Base-by-base conservation (phyloP, 2,797 vertebrate genomes). In the Enteromius trimaculatus region DNA sequence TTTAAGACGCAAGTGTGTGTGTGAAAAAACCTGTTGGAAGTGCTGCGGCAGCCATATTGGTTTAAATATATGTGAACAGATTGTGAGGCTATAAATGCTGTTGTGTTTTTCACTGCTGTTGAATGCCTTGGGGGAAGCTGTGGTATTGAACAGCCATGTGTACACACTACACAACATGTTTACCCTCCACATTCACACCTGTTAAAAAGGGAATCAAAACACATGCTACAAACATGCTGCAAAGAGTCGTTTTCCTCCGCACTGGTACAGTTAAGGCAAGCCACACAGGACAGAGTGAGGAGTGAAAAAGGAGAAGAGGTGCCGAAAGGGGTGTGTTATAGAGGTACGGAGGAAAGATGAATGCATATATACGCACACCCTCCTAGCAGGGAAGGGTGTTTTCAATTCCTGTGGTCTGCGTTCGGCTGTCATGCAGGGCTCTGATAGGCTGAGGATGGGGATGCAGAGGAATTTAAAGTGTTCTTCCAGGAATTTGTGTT, bases 401-500 rank as follows among this genome's bases (percentile, higher is more conserved):
- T 89, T 82, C 86, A 29, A 89, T 88, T 93, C 81, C 86, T 93
- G 90, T 88, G 92, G 91, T 90, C 68, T 85, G 51, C 19, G 87
- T n/a, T 76, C n/a, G 11, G 86, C 51, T 74, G 44, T 80, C 72
- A 87, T 88, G 88, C 77, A 23, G 55, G 65, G 75, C 89, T 92
- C 90, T 92, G 90, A 92, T 87, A 75, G 93, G 82, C 62, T 84
- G 72, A 74, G 87, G 85, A 88, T 87, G 79, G 64, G 88, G 87
- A 87, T 88, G 90, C 86, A 86, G 89, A 90, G 80, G 81, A 82
- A 82, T 90, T 51, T 83, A 85, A 90, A 92, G 88, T 77, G 85
- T 92, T 92, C 88, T 89, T 90, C 84, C 77, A 91, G 88, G 87
- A 92, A 93, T 86, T 83, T 90, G 87, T 75, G 90, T 93, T 94